Conservation (phyloP, 2,113 vertebrate species). For the Charadrius vociferus region DNA sequence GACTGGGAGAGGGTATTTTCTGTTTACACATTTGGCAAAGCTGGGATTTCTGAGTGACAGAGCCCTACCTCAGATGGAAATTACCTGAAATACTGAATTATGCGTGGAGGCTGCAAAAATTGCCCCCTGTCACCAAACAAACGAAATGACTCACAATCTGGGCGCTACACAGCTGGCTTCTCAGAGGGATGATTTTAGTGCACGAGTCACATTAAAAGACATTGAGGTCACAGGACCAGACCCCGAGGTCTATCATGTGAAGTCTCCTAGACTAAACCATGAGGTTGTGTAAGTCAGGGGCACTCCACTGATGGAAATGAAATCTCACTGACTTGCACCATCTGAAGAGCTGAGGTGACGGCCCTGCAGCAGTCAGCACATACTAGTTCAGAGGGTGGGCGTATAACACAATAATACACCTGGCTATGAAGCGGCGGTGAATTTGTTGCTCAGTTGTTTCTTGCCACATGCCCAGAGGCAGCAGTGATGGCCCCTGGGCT, state of each 20-base stretch:
- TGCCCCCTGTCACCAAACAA: neutral
- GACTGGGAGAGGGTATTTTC: neutral
- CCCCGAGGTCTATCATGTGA: conserved; percentile 21
- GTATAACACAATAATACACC: neutral
- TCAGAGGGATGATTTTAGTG: neutral
- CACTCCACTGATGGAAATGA: neutral
- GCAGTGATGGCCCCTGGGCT: neutral
- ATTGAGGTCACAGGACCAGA: conserved; percentile 20
- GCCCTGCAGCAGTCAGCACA: neutral
- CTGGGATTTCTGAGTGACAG: neutral
- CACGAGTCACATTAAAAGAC: neutral
- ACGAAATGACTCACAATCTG: neutral
- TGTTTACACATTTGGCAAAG: neutral
- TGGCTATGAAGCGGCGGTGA: neutral
- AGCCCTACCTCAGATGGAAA: neutral
- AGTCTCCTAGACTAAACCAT: neutral
- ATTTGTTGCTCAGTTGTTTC: neutral
- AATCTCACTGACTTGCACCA: neutral
- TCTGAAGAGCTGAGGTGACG: neutral
- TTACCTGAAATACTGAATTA: conserved; percentile 40
- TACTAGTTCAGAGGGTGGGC: neutral
- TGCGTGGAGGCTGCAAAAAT: neutral
- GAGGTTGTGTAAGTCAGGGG: neutral
- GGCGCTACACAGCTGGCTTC: neutral
- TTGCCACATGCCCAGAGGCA: neutral